These are phyloP conservation scores for Lycaon pictus DNA, from an alignment of 2,113 vertebrate species.

Conservation along the genomic window DNA sequence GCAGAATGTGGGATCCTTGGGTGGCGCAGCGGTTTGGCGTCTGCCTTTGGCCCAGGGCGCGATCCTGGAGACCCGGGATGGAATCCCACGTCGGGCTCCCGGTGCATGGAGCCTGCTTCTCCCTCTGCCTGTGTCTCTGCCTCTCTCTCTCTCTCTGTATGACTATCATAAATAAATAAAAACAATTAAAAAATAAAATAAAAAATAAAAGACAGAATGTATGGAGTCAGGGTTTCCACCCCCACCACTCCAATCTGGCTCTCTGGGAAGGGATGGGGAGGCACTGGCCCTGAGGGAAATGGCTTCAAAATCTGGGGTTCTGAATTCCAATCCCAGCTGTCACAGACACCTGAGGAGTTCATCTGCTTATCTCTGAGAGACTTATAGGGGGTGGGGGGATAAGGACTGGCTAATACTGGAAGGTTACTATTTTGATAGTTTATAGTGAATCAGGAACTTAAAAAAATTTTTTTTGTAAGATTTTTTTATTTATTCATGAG, in stretches of 20 bases:
- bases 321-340: neutral
- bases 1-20: neutral
- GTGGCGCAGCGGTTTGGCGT: too few species aligned
- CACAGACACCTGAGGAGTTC: neutral
- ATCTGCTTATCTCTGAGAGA: neutral
- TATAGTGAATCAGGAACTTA: neutral
- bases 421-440: neutral
- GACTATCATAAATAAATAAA: too few species aligned
- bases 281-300: too few species aligned
- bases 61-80: too few species aligned
- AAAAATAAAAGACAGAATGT: neutral
- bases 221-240: neutral
- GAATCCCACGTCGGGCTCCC: too few species aligned
- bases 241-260: neutral
- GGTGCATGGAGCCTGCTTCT: too few species aligned
- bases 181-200: too few species aligned
- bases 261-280: neutral
- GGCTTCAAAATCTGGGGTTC: neutral
- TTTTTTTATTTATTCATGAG: too few species aligned
- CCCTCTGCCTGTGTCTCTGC: too few species aligned
- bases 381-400: neutral
- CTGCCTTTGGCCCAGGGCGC: too few species aligned
- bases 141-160: too few species aligned
- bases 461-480: neutral
- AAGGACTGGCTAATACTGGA: neutral